Evolutionary conservation across 1,140 invertebrate species (phyloP).

Genomic region (Danaus melanippus): DNA sequence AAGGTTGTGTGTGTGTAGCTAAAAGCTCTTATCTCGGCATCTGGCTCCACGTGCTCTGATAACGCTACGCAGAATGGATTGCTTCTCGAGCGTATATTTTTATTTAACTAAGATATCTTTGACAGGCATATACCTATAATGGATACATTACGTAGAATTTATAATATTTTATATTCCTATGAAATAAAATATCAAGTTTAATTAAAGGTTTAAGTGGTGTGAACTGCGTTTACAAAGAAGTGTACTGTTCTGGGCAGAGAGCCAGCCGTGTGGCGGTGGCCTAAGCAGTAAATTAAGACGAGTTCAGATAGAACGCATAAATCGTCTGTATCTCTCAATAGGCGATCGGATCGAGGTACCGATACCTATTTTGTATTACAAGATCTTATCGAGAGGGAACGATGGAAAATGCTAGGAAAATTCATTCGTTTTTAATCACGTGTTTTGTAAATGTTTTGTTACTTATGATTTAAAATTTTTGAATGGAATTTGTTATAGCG

Average conservation of each 20-base stretch:
- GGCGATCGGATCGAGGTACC: slow-evolving; percentile 9
- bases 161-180: neutral
- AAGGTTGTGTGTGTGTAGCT: slow-evolving; percentile 1
- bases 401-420: too few species aligned
- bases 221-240: neutral
- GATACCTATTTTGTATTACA: slow-evolving; percentile 14
- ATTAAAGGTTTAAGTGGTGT: neutral
- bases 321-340: slow-evolving; percentile 14
- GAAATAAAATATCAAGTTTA: neutral
- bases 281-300: slow-evolving; percentile 20
- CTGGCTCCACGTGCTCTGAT: slow-evolving; percentile 10
- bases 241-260: too few species aligned
- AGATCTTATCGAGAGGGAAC: slow-evolving; percentile 5
- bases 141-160: too few species aligned
- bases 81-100: too few species aligned
- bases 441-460: too few species aligned
- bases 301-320: slow-evolving; percentile 12
- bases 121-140: too few species aligned
- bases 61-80: neutral
- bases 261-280: neutral
- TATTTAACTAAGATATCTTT: too few species aligned
- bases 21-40: slow-evolving; percentile 8
- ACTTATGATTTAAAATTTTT: too few species aligned
- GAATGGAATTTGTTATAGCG: too few species aligned
- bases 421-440: too few species aligned